Base-by-base conservation (phyloP, 2,888 invertebrate genomes). In the Eupithecia tripunctaria region DNA sequence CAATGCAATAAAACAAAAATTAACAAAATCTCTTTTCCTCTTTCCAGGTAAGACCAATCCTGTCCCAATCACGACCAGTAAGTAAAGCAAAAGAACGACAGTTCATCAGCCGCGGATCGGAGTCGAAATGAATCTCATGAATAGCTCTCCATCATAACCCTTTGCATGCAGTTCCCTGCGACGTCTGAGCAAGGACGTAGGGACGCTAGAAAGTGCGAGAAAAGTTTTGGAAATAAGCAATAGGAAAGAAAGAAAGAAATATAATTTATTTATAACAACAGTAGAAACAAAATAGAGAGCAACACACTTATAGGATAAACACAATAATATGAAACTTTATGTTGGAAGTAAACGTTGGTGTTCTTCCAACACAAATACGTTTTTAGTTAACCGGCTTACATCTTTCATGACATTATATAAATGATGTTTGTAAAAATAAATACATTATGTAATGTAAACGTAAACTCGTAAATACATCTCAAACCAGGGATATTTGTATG, bases 61-160 rank as follows among this genome's bases (percentile, higher is more conserved):
- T 21, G 41, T 10, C 67, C 25, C 67, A 67, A 70, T 73, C 72
- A 70, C 32, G 6, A 43, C 10, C 59, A 67, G 73, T 67, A 62
- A 71, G 71, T 69, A 62, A 68, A 70, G n/a, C 63, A 69, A 62
- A 71, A 32, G 27, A 41, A 63, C 47, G 59, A 10, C 71, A 68
- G 71, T 69, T 71, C 74, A 68, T 68, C 71, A 68, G 67, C 66
- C 6, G 29, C n/a, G 63, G 36, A 71, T 56, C 25, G 21, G 14
- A 72, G 67, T 71, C 65, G 66, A 66, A 75, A 75, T 77, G 72
- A 74, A 74, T 71, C 60, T 72, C 73, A 74, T 71, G 73, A 75
- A 74, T 72, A 74, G 68, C 70, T 70, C 71, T 70, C 56, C 72
- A 70, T 78, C 76, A 74, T 73, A 76, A 76, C 74, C 74, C 74